Conservation (phyloP, 1,140 invertebrate species). For the Bombus huntii region DNA sequence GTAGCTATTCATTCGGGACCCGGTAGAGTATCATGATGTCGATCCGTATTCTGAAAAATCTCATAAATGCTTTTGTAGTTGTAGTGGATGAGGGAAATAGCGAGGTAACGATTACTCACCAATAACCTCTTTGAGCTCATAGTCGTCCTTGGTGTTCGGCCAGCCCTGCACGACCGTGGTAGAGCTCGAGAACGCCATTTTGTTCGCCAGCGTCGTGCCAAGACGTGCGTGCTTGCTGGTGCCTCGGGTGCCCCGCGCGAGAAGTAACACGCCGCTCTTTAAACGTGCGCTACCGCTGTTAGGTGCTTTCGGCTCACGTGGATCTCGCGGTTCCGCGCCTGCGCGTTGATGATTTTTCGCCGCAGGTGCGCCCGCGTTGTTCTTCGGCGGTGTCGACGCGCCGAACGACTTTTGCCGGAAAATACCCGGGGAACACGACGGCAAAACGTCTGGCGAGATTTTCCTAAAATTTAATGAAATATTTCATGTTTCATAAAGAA, state of each 20-base stretch:
- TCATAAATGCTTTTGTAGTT: not conserved
- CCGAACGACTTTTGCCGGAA: slow-evolving; percentile 86
- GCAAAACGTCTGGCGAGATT: slow-evolving; percentile 85
- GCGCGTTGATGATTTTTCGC: slow-evolving; percentile 33
- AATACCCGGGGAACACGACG: slow-evolving; percentile 85
- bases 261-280: slow-evolving; percentile 58
- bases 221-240: slow-evolving; percentile 76
- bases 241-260: slow-evolving; percentile 66
- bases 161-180: slow-evolving; percentile 86
- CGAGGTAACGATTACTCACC: slow-evolving; percentile 84
- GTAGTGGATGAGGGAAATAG: not conserved
- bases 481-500: not conserved
- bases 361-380: slow-evolving; percentile 3
- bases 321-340: slow-evolving; percentile 1
- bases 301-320: slow-evolving; percentile 54
- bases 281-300: slow-evolving; percentile 41
- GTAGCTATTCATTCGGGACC: not conserved
- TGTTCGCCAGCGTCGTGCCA: slow-evolving; percentile 86
- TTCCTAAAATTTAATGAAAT: slow-evolving; percentile 79
- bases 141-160: slow-evolving; percentile 96
- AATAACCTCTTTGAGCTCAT: slow-evolving; percentile 97
- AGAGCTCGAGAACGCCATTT: slow-evolving; percentile 87
- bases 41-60: not conserved
- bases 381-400: slow-evolving; percentile 59
- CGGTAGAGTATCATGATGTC: not conserved